These are phyloP conservation scores for Erpobdella octoculata DNA, from an alignment of 2,888 invertebrate genomes.

Conservation along the genomic window DNA sequence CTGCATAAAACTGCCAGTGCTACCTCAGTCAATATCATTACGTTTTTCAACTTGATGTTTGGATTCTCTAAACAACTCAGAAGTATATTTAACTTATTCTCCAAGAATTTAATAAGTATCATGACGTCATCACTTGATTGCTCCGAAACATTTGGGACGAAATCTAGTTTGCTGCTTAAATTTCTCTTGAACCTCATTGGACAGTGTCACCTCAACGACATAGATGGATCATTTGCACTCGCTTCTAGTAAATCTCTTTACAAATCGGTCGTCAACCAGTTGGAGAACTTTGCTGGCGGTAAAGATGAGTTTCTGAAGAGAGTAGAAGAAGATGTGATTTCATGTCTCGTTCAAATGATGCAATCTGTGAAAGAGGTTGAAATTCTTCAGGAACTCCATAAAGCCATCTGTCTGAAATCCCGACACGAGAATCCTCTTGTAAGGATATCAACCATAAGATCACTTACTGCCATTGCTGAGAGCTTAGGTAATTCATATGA, in stretches of 20 bases:
- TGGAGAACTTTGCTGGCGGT: constrained; percentile 52
- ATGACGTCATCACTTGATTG: background rate
- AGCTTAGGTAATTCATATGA: constrained; percentile 81
- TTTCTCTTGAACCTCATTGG: background rate
- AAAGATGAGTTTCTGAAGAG: constrained; percentile 60
- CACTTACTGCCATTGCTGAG: constrained; percentile 69
- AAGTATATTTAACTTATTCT: constrained; percentile 77
- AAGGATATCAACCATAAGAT: constrained; percentile 65
- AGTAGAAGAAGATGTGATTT: constrained; percentile 61
- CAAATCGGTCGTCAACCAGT: constrained; percentile 37
- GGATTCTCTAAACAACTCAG: constrained; percentile 59
- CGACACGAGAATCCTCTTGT: constrained; percentile 65
- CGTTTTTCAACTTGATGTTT: constrained; percentile 64
- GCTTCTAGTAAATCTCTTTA: background rate
- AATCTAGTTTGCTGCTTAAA: background rate
- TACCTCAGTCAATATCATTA: constrained; percentile 54
- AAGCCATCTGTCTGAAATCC: constrained; percentile 79
- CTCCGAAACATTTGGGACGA: background rate
- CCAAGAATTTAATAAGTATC: background rate
- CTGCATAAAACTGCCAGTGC: constrained; percentile 56
- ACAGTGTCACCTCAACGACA: constrained; percentile 1
- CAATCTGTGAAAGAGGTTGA: constrained; percentile 71
- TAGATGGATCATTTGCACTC: background rate
- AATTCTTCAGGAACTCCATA: constrained; percentile 80
- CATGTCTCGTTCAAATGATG: constrained; percentile 74